These are phyloP conservation scores for Pandemis corylana DNA, from an alignment of 2,888 invertebrate genomes.

Conservation along the genomic window DNA sequence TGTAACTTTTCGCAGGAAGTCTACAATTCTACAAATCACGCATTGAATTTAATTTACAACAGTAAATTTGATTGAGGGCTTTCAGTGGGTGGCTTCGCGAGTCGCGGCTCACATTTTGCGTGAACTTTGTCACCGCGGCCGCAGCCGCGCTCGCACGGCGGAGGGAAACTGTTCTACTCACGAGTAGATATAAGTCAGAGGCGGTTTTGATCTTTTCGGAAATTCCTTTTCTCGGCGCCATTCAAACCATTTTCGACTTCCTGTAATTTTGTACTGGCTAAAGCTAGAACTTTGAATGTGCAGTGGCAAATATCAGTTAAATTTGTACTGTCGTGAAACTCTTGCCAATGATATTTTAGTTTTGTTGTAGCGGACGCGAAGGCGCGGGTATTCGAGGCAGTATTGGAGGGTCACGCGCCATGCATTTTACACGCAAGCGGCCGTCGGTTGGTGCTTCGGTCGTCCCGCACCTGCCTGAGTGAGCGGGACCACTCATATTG, in stretches of 20 bases:
- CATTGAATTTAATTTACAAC: constrained; percentile 6
- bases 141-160: background rate
- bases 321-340: too few species aligned
- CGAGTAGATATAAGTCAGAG: too few species aligned
- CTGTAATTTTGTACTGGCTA: too few species aligned
- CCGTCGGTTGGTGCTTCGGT: background rate
- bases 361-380: background rate
- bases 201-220: too few species aligned
- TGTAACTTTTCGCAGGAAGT: background rate
- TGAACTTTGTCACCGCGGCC: background rate
- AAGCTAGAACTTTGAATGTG: too few species aligned
- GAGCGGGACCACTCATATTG: background rate
- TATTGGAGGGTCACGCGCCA: background rate
- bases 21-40: background rate
- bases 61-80: background rate
- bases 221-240: too few species aligned
- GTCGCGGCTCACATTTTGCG: background rate
- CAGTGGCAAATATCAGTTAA: too few species aligned
- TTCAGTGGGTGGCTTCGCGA: background rate
- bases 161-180: too few species aligned
- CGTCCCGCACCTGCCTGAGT: background rate
- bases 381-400: background rate
- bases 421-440: background rate
- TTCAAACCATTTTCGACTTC: too few species aligned
- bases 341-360: background rate